phyloP scores from a whole-genome alignment of 92 coral and sea anemone genomes.

The Nematostella vectensis region DNA sequence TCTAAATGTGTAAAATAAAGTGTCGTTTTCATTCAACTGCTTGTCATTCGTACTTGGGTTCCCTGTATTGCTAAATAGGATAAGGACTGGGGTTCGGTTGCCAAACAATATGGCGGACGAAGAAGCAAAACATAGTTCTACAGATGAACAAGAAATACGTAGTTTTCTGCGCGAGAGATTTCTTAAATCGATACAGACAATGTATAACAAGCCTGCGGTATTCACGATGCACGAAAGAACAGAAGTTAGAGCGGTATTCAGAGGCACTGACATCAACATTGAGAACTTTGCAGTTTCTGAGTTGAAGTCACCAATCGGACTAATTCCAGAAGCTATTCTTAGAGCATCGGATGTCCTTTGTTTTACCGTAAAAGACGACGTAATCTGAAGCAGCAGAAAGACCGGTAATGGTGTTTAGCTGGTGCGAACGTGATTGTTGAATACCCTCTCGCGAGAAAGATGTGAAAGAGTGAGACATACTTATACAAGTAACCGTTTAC shows the following conservation, averaged over 20 bases:
- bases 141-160: slow-evolving; percentile 44
- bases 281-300: slow-evolving; percentile 75
- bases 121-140: neutral
- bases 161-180: slow-evolving; percentile 65
- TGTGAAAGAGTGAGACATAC: too few relatives aligned
- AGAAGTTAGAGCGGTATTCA: slow-evolving; percentile 57
- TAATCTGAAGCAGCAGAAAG: neutral
- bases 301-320: slow-evolving; percentile 86
- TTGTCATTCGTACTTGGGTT: too few relatives aligned
- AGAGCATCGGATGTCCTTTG: slow-evolving; percentile 80
- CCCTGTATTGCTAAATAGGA: too few relatives aligned
- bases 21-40: too few relatives aligned
- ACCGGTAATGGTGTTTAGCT: too few relatives aligned
- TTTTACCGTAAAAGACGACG: slow-evolving; percentile 49
- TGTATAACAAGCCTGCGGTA: slow-evolving; percentile 55
- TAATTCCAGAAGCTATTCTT: slow-evolving; percentile 70
- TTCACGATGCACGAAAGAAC: slow-evolving; percentile 81
- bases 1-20: too few relatives aligned
- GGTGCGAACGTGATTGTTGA: too few relatives aligned
- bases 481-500: too few relatives aligned
- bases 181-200: slow-evolving; percentile 58
- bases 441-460: too few relatives aligned
- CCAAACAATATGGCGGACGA: too few relatives aligned
- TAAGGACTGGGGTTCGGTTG: too few relatives aligned
- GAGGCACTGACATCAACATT: slow-evolving; percentile 80